Conservation (phyloP, 2,797 vertebrate species). For the Rhynchonycteris naso region DNA sequence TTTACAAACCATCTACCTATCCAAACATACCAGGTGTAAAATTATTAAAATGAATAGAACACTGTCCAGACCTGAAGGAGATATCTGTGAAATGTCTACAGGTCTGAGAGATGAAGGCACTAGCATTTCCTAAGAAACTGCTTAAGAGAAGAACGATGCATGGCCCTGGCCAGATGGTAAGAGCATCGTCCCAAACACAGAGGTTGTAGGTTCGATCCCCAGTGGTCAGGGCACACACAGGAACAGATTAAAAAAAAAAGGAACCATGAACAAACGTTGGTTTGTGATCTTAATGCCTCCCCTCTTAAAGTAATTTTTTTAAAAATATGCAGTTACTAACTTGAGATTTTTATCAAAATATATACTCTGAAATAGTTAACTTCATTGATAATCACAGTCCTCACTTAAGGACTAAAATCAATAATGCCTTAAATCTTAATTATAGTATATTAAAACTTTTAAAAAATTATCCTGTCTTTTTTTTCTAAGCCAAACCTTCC, state of each 20-base stretch:
- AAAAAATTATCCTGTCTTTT: neutral
- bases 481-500: neutral
- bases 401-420: neutral
- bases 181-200: too few species aligned
- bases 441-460: neutral
- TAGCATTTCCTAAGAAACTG: neutral
- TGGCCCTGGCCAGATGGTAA: too few species aligned
- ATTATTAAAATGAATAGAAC: rapidly evolving
- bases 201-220: too few species aligned
- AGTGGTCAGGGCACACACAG: too few species aligned
- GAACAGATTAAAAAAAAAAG: too few species aligned
- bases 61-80: neutral
- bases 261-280: rapidly evolving
- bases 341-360: neutral
- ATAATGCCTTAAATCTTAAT: neutral
- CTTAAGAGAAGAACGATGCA: neutral
- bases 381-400: neutral
- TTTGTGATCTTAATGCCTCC: neutral
- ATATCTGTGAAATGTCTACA: rapidly evolving
- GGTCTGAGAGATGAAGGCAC: neutral
- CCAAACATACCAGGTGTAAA: rapidly evolving
- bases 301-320: neutral
- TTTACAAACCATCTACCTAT: neutral
- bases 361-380: neutral
- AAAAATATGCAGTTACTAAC: neutral